These are phyloP conservation scores for Corythaixoides concolor DNA, from an alignment of 2,113 vertebrate species.

Conservation along the genomic window DNA sequence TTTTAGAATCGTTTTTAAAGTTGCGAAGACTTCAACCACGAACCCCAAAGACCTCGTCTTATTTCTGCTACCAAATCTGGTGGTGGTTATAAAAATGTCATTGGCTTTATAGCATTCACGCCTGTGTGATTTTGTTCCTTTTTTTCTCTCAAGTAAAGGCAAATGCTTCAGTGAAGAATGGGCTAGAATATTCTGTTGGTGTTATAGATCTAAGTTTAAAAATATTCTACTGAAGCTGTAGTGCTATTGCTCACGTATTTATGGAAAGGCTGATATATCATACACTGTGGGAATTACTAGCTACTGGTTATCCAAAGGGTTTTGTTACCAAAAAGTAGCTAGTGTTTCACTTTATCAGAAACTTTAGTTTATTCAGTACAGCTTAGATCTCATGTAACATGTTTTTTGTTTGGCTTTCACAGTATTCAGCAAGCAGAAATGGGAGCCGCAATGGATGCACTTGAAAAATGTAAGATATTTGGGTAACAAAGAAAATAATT, in stretches of 20 bases:
- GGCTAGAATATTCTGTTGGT: background rate
- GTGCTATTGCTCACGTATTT: background rate
- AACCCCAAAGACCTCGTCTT: background rate
- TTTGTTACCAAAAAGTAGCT: background rate
- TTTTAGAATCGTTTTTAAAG: background rate
- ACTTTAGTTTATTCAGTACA: background rate
- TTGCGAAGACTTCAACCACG: background rate
- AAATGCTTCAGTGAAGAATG: background rate
- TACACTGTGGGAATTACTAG: background rate
- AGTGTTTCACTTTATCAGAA: background rate
- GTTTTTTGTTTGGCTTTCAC: slow-evolving; percentile 59
- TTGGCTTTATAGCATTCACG: background rate
- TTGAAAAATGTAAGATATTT: slow-evolving; percentile 95
- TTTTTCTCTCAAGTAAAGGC: background rate
- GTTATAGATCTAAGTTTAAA: slow-evolving; percentile 23
- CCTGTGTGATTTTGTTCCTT: background rate
- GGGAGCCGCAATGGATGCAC: slow-evolving; percentile 98
- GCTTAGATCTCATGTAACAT: background rate
- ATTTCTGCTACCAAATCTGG: background rate
- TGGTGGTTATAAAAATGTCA: background rate
- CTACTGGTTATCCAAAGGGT: slow-evolving; percentile 1
- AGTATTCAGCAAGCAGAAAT: slow-evolving; percentile 99
- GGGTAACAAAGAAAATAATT: background rate
- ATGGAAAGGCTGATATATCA: background rate
- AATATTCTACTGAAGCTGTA: background rate